Base-by-base conservation (phyloP, 2,113 vertebrate genomes). In the Coreoperca whiteheadi region DNA sequence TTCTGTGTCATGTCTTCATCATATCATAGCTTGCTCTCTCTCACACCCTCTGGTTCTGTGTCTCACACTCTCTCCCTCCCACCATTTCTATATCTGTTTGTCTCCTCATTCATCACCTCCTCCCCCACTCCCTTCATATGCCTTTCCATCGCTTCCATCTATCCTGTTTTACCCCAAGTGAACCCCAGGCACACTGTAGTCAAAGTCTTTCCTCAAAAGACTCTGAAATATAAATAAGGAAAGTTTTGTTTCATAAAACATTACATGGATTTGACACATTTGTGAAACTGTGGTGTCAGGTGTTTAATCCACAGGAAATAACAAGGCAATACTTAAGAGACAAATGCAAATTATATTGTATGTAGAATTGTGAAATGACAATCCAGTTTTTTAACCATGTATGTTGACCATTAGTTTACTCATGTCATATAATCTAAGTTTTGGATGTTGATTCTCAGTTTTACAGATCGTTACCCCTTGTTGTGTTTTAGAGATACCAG, bases 1-100 rank as follows among this genome's bases (percentile, higher is more conserved):
- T 50, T 75, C 28, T 86, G 67, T 87, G 74, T 86, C 84, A 77
- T 70, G 61, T 84, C 53, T 89, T 72, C 74, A 80, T 90, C 81
- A 67, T 66, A 80, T 82, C 61, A 74, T 77, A 70, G 56, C 51
- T 72, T 50, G 51, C 28, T 71, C 68, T 39, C 65, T 60, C 68
- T 65, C 74, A 43, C 60, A 79, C 46, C 4, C 70, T 79, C 57
- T 39, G 32, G 48, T 80, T 60, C 57, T 46, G 54, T 81, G n/a
- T 82, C 54, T 64, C 41, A 12, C 63, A 65, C 51, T 56, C 50
- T 64, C 67, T 79, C 81, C 46, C 69, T 28, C 54, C 63, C 69
- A 68, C 46, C 53, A 2, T 64, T 39, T 66, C 79, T 50, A 3
- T 61, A 71, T 87, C 21, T 73, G 57, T 87, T 81, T 48, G 66